phyloP scores from a whole-genome alignment of 1,140 invertebrate genomes.

The Lysiphlebus fabarum region DNA sequence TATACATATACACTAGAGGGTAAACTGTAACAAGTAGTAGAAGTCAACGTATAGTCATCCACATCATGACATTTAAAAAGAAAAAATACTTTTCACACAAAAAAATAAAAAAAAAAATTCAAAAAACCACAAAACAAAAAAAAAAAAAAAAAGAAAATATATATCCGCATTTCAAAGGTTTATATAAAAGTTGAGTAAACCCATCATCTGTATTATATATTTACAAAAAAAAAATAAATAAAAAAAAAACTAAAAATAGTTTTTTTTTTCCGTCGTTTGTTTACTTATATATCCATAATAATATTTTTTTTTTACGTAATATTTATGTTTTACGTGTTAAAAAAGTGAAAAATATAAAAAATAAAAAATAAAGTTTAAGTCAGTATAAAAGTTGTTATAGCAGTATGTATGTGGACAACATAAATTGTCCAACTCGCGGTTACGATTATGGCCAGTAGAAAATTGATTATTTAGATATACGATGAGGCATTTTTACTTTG shows the following conservation, averaged over 20 bases:
- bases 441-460: slow-evolving; percentile 49
- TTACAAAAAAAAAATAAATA: slow-evolving; percentile 1
- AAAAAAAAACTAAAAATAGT: slow-evolving; percentile 4
- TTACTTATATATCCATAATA: slow-evolving; percentile 2
- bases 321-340: slow-evolving; percentile 35
- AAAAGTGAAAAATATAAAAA: slow-evolving; percentile 4
- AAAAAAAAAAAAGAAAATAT: too few relatives aligned
- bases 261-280: slow-evolving; percentile 1
- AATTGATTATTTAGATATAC: slow-evolving; percentile 53
- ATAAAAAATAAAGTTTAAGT: slow-evolving; percentile 10
- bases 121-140: too few relatives aligned
- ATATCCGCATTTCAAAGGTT: too few relatives aligned
- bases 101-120: too few relatives aligned
- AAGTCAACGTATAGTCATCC: too few relatives aligned
- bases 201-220: background rate
- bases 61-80: too few relatives aligned
- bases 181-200: background rate
- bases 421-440: slow-evolving; percentile 51
- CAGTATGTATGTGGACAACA: slow-evolving; percentile 32
- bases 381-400: slow-evolving; percentile 28
- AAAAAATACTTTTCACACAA: too few relatives aligned
- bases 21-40: too few relatives aligned
- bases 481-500: slow-evolving; percentile 28
- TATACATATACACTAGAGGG: too few relatives aligned
- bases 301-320: slow-evolving; percentile 32